These are phyloP conservation scores for Arremon brunneinucha DNA, from an alignment of 2,797 vertebrate genomes.

Conservation along the genomic window DNA sequence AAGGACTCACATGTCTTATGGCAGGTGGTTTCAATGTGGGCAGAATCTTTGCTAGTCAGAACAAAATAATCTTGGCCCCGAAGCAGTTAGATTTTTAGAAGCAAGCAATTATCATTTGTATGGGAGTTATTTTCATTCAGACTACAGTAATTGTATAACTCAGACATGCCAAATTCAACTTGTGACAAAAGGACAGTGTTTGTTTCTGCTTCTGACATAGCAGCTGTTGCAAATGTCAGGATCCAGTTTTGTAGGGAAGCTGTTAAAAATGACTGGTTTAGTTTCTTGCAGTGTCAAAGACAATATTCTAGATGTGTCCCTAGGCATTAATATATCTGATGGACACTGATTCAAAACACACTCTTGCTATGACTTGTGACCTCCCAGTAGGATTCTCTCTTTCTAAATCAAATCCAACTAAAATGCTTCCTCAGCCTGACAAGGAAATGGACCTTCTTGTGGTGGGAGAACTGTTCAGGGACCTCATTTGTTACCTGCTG, in stretches of 20 bases:
- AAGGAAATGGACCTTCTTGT: background rate
- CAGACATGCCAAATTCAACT: background rate
- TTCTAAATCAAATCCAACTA: background rate
- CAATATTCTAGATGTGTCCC: background rate
- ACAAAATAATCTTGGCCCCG: background rate
- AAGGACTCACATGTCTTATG: background rate
- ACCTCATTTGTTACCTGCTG: background rate
- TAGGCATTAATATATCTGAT: background rate
- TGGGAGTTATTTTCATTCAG: constrained; percentile 1
- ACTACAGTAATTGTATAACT: background rate
- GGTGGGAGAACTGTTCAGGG: background rate
- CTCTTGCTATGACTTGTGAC: background rate
- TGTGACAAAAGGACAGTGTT: background rate
- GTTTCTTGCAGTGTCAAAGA: background rate
- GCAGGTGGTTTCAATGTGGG: background rate
- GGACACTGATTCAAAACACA: background rate
- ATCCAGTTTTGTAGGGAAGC: background rate
- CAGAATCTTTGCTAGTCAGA: background rate
- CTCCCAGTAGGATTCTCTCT: background rate
- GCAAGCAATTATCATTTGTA: background rate
- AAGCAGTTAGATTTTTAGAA: background rate
- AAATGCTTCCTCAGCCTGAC: background rate
- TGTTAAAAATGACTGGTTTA: background rate
- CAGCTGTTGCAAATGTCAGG: background rate
- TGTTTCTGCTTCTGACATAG: background rate